Evolutionary conservation across 2,797 vertebrate genomes (phyloP).

Genomic region (Mormyrus proboscirostris): DNA sequence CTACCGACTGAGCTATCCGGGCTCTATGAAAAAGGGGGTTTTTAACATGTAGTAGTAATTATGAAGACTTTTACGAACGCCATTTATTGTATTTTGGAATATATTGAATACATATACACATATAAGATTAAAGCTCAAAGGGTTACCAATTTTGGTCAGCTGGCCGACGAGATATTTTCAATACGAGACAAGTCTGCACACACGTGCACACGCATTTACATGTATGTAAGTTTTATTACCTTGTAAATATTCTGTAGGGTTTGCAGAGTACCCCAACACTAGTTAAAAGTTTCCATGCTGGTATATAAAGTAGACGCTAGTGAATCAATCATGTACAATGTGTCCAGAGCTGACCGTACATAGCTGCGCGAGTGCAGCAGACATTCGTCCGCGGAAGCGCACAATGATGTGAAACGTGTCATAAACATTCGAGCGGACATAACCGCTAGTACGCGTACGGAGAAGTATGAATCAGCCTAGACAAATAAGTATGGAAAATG

Average conservation of each 20-base stretch:
- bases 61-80: not conserved
- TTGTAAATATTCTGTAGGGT: not conserved
- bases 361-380: not conserved
- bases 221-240: not conserved
- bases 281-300: not conserved
- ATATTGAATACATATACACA: not conserved
- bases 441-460: not conserved
- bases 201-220: not conserved
- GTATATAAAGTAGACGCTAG: not conserved
- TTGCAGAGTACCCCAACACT: not conserved
- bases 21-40: conserved; percentile 33
- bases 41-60: not conserved
- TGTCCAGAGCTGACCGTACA: not conserved
- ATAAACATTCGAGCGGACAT: not conserved
- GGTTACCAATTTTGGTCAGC: not conserved
- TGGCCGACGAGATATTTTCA: not conserved
- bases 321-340: not conserved
- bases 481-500: not conserved
- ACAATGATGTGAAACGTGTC: not conserved
- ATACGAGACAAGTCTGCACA: not conserved
- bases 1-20: conserved; percentile 89
- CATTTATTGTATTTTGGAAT: not conserved
- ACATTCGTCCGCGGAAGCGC: not conserved
- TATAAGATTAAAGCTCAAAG: not conserved
- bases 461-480: not conserved